Conservation (phyloP, 2,888 invertebrate species). For the Polydrusus tereticollis region DNA sequence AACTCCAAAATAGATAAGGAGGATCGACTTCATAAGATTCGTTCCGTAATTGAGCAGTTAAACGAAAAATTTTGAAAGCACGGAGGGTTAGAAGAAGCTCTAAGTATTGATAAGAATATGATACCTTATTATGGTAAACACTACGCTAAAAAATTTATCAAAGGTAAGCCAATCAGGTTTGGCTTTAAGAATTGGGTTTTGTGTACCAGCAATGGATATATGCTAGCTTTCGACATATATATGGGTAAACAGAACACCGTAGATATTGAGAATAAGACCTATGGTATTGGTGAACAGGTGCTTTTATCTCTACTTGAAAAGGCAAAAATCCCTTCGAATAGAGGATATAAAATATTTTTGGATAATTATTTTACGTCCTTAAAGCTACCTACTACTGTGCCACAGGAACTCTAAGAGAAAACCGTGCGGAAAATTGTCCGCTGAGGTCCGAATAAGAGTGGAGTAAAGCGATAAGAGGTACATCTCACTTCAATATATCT, state of each 20-base stretch:
- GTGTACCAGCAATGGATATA: no score
- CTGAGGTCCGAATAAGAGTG: slow-evolving; percentile 8
- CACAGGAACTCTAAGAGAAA: slow-evolving; percentile 37
- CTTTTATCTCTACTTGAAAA: no score
- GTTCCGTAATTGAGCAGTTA: slow-evolving; percentile 28
- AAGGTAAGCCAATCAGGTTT: no score
- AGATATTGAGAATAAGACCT: slow-evolving; percentile 31
- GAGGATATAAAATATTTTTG: no score
- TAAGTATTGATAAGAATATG: no score
- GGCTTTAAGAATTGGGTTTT: no score
- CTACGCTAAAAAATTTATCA: no score
- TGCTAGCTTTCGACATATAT: no score
- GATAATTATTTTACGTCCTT: no score
- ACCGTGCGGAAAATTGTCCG: slow-evolving; percentile 25
- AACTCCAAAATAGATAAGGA: no score
- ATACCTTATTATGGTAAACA: no score
- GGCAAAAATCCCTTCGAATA: slow-evolving; percentile 15
- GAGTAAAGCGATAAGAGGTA: slow-evolving; percentile 11
- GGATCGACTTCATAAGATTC: slow-evolving; percentile 44
- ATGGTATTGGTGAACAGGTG: slow-evolving; percentile 51
- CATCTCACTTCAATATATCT: background rate
- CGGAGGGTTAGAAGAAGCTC: slow-evolving; percentile 29
- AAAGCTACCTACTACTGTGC: slow-evolving; percentile 21
- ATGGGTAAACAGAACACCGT: no score
- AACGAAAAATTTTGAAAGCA: slow-evolving; percentile 28